Evolutionary conservation across 1,140 invertebrate genomes (phyloP).

Genomic region (Apis florea): DNA sequence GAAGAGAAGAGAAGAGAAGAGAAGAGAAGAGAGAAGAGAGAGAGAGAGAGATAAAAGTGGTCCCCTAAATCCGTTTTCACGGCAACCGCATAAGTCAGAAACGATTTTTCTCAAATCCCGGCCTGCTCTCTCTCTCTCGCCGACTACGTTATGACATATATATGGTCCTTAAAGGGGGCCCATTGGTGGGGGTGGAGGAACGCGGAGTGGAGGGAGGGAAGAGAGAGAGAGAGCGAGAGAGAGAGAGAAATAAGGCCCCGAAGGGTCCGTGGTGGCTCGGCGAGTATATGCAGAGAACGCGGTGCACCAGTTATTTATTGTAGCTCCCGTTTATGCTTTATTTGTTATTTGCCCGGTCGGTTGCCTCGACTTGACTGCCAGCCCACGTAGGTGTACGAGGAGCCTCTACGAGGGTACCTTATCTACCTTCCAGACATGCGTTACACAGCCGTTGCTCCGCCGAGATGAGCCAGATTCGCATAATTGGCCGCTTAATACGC

Average conservation of each 20-base stretch:
- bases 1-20: background rate
- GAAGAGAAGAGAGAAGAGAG: background rate
- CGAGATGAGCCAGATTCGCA: conserved; percentile 53
- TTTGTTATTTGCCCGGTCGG: conserved; percentile 70
- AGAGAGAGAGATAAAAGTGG: background rate
- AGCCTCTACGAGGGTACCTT: conserved; percentile 41
- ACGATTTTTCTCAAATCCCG: conserved; percentile 39
- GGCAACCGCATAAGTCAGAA: conserved; percentile 42
- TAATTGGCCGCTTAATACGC: conserved; percentile 55
- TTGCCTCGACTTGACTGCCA: conserved; percentile 38
- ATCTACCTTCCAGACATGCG: conserved; percentile 50
- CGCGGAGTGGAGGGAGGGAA: background rate
- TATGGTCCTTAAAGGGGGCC: conserved; percentile 36
- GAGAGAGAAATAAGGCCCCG: conserved; percentile 45
- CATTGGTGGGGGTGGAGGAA: conserved; percentile 46
- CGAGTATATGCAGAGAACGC: conserved; percentile 54
- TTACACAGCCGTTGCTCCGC: conserved; percentile 42
- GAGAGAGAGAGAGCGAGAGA: conserved; percentile 11
- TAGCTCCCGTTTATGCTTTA: conserved; percentile 75
- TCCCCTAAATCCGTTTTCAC: conserved; percentile 43
- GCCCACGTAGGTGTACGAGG: conserved; percentile 37
- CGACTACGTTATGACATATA: conserved; percentile 50
- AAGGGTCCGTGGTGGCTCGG: conserved; percentile 42
- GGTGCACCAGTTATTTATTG: conserved; percentile 74
- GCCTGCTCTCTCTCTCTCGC: conserved; percentile 14